phyloP scores from a whole-genome alignment of 2,113 vertebrate species.

The Sapayoa aenigma region DNA sequence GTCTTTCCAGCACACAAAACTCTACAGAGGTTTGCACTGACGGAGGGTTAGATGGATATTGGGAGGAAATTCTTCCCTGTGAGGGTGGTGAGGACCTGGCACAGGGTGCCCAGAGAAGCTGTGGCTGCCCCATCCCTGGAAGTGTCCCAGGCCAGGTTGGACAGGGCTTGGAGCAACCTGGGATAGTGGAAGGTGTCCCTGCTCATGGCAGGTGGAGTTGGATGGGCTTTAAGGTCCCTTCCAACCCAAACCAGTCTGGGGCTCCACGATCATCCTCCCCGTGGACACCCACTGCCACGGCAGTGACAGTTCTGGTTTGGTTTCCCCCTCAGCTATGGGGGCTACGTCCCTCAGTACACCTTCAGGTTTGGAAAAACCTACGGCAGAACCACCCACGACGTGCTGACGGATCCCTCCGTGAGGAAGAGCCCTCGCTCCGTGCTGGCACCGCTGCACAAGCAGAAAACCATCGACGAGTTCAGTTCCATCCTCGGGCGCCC shows the following conservation, averaged over 20 bases:
- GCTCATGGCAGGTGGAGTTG: background rate
- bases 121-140: background rate
- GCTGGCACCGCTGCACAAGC: background rate
- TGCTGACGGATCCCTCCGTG: rapidly evolving
- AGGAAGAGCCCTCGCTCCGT: background rate
- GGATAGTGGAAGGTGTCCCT: background rate
- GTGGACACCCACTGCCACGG: rapidly evolving
- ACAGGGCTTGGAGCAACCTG: no score
- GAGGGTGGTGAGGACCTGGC: background rate
- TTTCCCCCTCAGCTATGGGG: background rate
- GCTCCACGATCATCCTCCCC: rapidly evolving
- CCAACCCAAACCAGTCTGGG: background rate
- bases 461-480: background rate
- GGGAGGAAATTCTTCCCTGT: background rate
- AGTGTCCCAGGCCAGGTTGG: background rate
- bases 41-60: rapidly evolving
- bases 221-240: background rate
- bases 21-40: background rate
- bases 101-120: background rate
- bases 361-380: background rate
- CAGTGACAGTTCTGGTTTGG: rapidly evolving
- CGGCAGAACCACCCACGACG: background rate
- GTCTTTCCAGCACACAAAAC: rapidly evolving
- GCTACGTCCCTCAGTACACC: background rate
- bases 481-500: rapidly evolving